Evolutionary conservation across 2,888 invertebrate genomes (phyloP), one percentile per base, ranked within the genome.

Genomic region (Poecilobothrus nobilitatus): DNA sequence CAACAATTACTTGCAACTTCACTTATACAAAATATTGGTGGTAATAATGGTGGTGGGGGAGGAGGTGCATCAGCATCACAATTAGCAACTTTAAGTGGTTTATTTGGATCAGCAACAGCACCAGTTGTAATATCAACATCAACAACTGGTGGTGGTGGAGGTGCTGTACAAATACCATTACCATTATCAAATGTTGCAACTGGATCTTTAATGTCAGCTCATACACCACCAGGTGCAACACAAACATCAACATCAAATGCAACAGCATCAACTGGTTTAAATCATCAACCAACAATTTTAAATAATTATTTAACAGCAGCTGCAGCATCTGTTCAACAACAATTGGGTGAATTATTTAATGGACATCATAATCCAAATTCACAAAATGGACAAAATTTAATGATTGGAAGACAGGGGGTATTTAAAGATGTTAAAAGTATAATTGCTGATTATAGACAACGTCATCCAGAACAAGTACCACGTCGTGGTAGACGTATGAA

Each of bases 391-490:
- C 72, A 72, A 63, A 69, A 72, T 33, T 69, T 73, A 18, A 74
- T 74, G 73, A 70, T 84, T 81, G 90, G 90, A 0, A 84, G 89
- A 0, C 91, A 91, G 76, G 89, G 91, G 0, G 88, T 90, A 0
- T 89, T 90, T n/a, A 87, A 91, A 70, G 91, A 93, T 78, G 92
- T 92, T 0, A 88, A 91, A 77, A 90, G 91, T 6, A 90, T 92
- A 69, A 91, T 91, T 76, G 91, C 91, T 0, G 92, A 92, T 77
- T 91, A 91, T 76, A 86, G 91, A 73, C 89, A 90, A 72, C 84
- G 89, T 73, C 90, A 91, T 80, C 90, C 91, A 0, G 91, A 92
- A 73, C 83, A 87, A 6, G 87, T 89, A 0, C 91, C 91, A 0
- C 81, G 90, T 73, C 84, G 90, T 73, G 88, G 88, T 6, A 83